phyloP scores from a whole-genome alignment of 2,113 vertebrate species.

The Cyprinodon variegatus region DNA sequence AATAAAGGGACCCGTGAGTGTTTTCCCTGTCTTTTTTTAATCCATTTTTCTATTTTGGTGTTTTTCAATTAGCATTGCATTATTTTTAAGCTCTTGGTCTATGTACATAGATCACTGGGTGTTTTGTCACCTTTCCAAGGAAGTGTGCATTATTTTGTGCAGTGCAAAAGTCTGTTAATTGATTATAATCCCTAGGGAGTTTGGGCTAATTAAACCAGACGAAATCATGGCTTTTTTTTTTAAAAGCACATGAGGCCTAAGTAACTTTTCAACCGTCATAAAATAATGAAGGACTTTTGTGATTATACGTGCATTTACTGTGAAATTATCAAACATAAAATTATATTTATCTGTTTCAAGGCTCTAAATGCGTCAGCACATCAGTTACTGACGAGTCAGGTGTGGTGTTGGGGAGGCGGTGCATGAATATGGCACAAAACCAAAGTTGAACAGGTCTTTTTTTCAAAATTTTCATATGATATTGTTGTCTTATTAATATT shows the following conservation, averaged over 20 bases:
- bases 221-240: slow-evolving; percentile 36
- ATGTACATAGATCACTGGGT: background rate
- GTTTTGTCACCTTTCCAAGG: slow-evolving; percentile 18
- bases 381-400: too few relatives aligned
- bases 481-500: too few relatives aligned
- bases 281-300: too few relatives aligned
- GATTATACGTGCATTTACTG: background rate
- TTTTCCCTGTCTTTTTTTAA: background rate
- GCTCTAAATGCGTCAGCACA: too few relatives aligned
- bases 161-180: slow-evolving; percentile 66
- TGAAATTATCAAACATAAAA: background rate
- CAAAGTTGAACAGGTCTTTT: too few relatives aligned
- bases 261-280: too few relatives aligned
- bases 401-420: too few relatives aligned
- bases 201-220: slow-evolving; percentile 67
- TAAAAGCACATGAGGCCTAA: slow-evolving; percentile 14
- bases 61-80: slow-evolving; percentile 6
- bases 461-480: too few relatives aligned
- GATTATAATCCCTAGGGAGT: slow-evolving; percentile 70
- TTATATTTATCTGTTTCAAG: too few relatives aligned
- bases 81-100: slow-evolving; percentile 23
- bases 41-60: background rate
- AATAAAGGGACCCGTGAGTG: background rate
- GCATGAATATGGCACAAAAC: too few relatives aligned
- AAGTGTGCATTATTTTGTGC: slow-evolving; percentile 44